Percentiles rank a stretch among this genome's conserved stretches.
Conservation (phyloP, 2,888 invertebrate genomes). For the Auanema sp. region DNA sequence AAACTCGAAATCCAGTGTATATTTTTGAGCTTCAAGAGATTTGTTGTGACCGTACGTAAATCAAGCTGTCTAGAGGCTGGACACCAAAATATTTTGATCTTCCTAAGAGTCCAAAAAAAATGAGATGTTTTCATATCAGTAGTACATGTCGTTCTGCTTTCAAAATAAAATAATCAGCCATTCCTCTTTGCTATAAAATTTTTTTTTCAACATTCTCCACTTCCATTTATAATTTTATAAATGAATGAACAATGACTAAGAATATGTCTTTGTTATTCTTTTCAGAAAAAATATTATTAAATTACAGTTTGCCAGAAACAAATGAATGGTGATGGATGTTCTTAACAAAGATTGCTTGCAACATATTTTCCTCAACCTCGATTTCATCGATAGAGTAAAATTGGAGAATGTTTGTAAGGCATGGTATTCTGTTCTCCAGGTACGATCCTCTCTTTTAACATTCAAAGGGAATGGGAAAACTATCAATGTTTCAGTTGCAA, state of each 20-base stretch:
- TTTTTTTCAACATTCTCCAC: not conserved
- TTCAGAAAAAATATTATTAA: not conserved
- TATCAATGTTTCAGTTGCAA: conserved; percentile 15
- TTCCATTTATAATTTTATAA: no score
- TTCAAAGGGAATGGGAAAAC: no score
- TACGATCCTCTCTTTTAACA: conserved; percentile 9
- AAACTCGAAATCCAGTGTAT: no score
- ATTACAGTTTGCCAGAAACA: not conserved
- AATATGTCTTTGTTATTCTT: conserved; percentile 1
- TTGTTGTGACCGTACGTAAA: no score
- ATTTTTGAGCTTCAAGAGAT: no score
- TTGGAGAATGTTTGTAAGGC: conserved; percentile 47
- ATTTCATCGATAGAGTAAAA: conserved; percentile 43
- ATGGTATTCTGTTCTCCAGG: conserved; percentile 34
- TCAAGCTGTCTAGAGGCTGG: conserved; percentile 1
- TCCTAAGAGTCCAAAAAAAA: conserved; percentile 8
- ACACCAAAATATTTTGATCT: conserved; percentile 24
- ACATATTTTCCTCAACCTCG: conserved; percentile 29
- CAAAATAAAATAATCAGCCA: not conserved
- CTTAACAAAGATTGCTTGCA: conserved; percentile 27
- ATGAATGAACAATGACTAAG: not conserved
- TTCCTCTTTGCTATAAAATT: conserved; percentile 4
- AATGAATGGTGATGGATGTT: conserved; percentile 10
- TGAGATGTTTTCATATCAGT: conserved; percentile 2
- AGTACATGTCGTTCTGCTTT: not conserved